Evolutionary conservation across 92 coral and sea anemone species (phyloP).

Genomic region (Paramuricea clavata): DNA sequence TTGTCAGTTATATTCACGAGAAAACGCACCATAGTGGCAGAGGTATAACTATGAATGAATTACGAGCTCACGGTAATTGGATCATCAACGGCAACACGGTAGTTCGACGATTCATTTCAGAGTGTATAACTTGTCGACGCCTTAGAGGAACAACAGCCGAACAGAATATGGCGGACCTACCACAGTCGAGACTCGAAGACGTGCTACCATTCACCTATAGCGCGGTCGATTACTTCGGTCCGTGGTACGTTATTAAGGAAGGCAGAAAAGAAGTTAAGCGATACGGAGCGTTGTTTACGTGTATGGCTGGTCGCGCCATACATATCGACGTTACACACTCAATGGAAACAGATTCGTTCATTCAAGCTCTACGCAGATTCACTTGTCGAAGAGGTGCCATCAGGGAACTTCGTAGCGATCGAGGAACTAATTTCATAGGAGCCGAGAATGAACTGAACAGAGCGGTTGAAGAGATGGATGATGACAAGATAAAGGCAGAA

Average conservation of each 20-base stretch:
- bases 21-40: no score
- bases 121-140: no score
- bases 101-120: no score
- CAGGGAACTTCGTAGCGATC: no score
- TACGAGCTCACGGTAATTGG: no score
- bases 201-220: constrained; percentile 73
- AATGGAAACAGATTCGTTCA: constrained; percentile 55
- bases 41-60: no score
- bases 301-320: constrained; percentile 64
- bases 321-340: constrained; percentile 69
- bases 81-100: no score
- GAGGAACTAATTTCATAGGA: constrained; percentile 62
- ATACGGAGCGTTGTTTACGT: no score
- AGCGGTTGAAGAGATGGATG: constrained; percentile 9
- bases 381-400: no score
- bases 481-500: neutral
- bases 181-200: constrained; percentile 60
- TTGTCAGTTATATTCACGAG: no score
- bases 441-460: neutral
- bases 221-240: no score
- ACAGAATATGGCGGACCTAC: constrained; percentile 81
- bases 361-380: constrained; percentile 62
- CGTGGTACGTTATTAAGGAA: constrained; percentile 65
- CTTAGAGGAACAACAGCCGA: no score
- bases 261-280: constrained; percentile 64